These are phyloP conservation scores for Tortrix viridana DNA, from an alignment of 2,888 invertebrate species.

Conservation along the genomic window DNA sequence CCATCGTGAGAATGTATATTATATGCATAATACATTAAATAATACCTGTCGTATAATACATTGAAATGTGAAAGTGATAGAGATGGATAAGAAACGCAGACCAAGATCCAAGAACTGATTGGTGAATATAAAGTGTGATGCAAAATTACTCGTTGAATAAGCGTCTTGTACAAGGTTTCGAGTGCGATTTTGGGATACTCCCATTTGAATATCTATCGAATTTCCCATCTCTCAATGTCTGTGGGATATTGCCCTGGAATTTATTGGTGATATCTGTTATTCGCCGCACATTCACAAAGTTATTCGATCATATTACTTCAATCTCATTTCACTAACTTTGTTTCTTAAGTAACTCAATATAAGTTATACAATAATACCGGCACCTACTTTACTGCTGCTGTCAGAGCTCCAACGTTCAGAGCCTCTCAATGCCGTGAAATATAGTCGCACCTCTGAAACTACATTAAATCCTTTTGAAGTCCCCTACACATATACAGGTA, in stretches of 20 bases:
- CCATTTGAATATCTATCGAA: slow-evolving; percentile 48
- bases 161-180: not conserved
- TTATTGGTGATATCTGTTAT: slow-evolving; percentile 39
- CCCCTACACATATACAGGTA: not conserved
- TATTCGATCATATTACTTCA: slow-evolving; percentile 6
- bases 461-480: not conserved
- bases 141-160: not conserved
- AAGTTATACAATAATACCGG: not conserved
- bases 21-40: too few relatives aligned
- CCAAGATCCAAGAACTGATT: too few relatives aligned
- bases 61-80: too few relatives aligned
- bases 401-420: not conserved
- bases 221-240: slow-evolving; percentile 37
- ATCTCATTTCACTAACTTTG: slow-evolving; percentile 4
- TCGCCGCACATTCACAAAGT: slow-evolving; percentile 18
- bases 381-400: not conserved
- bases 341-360: slow-evolving; percentile 10
- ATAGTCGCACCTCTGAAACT: not conserved
- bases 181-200: slow-evolving; percentile 5
- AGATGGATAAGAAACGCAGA: too few relatives aligned
- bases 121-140: too few relatives aligned
- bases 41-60: too few relatives aligned
- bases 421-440: not conserved
- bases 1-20: not conserved
- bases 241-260: slow-evolving; percentile 40